These are phyloP conservation scores for Acrossocheilus wenchowensis DNA, from an alignment of 2,797 vertebrate genomes.

Conservation along the genomic window DNA sequence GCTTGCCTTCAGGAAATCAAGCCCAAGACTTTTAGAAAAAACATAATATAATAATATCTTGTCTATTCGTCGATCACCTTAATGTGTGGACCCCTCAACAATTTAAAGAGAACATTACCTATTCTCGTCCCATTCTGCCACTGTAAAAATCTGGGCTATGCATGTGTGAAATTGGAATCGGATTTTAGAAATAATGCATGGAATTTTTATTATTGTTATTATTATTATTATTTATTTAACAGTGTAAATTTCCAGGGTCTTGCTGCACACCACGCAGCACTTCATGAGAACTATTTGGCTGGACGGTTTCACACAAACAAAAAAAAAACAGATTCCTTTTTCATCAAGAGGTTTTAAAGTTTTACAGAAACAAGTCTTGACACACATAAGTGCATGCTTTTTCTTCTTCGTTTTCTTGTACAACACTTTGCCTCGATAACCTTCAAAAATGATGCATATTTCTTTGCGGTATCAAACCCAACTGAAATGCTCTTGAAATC, in stretches of 20 bases:
- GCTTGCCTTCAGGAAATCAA: neutral
- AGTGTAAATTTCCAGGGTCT: neutral
- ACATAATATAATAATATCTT: neutral
- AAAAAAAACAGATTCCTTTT: neutral
- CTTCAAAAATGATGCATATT: neutral
- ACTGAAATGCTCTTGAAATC: slow-evolving; percentile 16
- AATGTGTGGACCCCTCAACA: neutral
- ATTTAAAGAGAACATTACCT: neutral
- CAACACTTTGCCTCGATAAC: slow-evolving; percentile 10
- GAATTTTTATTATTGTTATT: neutral
- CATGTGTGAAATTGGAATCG: neutral
- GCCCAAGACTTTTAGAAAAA: neutral
- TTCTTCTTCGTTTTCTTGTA: neutral
- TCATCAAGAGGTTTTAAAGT: neutral
- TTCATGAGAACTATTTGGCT: neutral
- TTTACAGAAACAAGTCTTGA: slow-evolving; percentile 26
- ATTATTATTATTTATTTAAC: neutral
- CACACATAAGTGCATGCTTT: neutral
- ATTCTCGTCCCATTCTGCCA: neutral
- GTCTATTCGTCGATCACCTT: neutral
- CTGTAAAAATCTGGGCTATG: neutral
- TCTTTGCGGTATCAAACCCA: neutral
- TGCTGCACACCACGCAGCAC: neutral
- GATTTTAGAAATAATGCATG: neutral
- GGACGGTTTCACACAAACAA: neutral